Percentiles rank a stretch among this genome's conserved stretches.
Conservation (phyloP, 2,113 vertebrate species). For the Phrynocephalus versicolor region DNA sequence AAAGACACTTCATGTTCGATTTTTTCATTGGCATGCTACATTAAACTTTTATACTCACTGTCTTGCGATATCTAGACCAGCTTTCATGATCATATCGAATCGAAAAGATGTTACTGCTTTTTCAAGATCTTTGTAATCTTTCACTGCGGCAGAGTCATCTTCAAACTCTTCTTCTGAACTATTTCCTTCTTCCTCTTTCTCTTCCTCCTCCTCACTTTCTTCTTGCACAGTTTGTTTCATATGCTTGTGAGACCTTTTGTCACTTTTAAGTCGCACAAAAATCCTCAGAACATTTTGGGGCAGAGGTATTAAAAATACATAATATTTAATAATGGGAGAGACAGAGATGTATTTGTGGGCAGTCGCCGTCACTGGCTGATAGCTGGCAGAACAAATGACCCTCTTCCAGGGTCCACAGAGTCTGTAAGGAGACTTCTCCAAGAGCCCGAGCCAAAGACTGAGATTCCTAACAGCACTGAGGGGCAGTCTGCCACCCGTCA, state of each 20-base stretch:
- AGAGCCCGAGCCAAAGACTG: conserved; percentile 68
- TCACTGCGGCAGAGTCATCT: conserved; percentile 72
- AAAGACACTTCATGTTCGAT: background rate
- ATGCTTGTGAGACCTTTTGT: conserved; percentile 78
- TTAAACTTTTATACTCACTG: conserved; percentile 83
- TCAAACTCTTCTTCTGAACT: conserved; percentile 81
- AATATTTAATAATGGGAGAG: conserved; percentile 59
- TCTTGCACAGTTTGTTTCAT: conserved; percentile 74
- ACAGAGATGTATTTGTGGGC: conserved; percentile 57
- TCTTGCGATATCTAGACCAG: conserved; percentile 88
- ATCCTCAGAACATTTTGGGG: conserved; percentile 60
- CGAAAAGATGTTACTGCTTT: conserved; percentile 88
- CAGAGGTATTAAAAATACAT: conserved; percentile 59
- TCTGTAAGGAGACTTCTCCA: conserved; percentile 62
- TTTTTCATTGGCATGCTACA: conserved; percentile 20
- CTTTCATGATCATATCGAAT: conserved; percentile 87
- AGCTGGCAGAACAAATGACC: conserved; percentile 52
- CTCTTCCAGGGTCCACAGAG: conserved; percentile 61
- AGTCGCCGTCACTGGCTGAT: conserved; percentile 51
- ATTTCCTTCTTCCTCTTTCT: conserved; percentile 70
- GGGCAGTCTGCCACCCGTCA: conserved; percentile 69
- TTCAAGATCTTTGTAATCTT: conserved; percentile 91
- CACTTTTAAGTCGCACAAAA: conserved; percentile 85
- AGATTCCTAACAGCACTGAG: conserved; percentile 67
- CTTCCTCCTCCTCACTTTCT: conserved; percentile 75